These are phyloP conservation scores for Chrysolina haemoptera DNA, from an alignment of 2,888 invertebrate species.

Conservation along the genomic window DNA sequence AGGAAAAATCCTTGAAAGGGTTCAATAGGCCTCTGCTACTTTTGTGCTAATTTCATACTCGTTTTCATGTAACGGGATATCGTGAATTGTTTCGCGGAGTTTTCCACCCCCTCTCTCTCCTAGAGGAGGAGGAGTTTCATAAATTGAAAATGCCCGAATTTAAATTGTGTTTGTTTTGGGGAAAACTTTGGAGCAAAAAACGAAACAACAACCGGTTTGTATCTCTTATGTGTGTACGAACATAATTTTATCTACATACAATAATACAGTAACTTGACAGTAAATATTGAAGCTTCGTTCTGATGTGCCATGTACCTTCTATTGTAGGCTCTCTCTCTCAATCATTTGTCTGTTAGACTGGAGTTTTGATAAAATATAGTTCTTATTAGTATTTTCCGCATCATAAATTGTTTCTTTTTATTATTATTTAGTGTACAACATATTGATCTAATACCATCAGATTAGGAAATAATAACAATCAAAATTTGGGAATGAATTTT, in stretches of 20 bases:
- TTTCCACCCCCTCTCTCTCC: constrained; percentile 35
- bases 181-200: constrained; percentile 12
- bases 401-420: too few species aligned
- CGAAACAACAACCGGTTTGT: constrained; percentile 15
- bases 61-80: constrained; percentile 45
- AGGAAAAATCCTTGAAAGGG: constrained; percentile 50
- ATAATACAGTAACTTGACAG: constrained; percentile 7
- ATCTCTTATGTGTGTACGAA: constrained; percentile 9
- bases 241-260: neutral
- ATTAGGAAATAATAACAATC: too few species aligned
- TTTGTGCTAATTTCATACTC: constrained; percentile 48
- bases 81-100: constrained; percentile 44
- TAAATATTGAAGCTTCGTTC: neutral
- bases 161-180: constrained; percentile 15
- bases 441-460: too few species aligned
- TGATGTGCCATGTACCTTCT: neutral
- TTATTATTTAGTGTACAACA: too few species aligned
- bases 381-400: too few species aligned
- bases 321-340: neutral
- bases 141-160: constrained; percentile 27
- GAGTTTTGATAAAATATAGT: too few species aligned
- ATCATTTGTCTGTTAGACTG: too few species aligned
- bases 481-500: too few species aligned
- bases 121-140: constrained; percentile 25
- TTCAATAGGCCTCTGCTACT: constrained; percentile 47